A percentile compares a stretch with the other conserved stretches of the same genome.
These are phyloP conservation scores for Antennarius maculatus DNA, from an alignment of 2,797 vertebrate species.

Conservation along the genomic window DNA sequence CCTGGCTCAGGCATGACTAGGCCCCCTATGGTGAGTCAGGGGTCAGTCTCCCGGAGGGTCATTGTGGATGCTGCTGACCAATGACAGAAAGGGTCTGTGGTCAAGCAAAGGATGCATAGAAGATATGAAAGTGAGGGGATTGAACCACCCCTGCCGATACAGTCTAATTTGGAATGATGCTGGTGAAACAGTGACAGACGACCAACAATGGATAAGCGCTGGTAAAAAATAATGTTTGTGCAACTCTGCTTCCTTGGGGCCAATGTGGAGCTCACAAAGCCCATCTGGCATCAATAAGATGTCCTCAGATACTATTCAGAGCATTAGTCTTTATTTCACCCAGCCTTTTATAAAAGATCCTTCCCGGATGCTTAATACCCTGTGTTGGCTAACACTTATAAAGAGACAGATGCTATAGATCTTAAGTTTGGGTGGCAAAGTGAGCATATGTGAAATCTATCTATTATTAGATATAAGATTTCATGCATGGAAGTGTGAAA, in stretches of 20 bases:
- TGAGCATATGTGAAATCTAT: slow-evolving; percentile 27
- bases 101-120: slow-evolving; percentile 55
- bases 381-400: slow-evolving; percentile 46
- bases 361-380: slow-evolving; percentile 41
- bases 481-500: slow-evolving; percentile 6
- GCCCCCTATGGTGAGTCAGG: slow-evolving; percentile 67
- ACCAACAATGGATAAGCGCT: slow-evolving; percentile 67
- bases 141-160: slow-evolving; percentile 67
- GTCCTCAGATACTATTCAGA: slow-evolving; percentile 70
- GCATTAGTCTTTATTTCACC: slow-evolving; percentile 70
- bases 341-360: slow-evolving; percentile 44
- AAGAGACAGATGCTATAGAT: slow-evolving; percentile 71
- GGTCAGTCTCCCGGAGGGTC: slow-evolving; percentile 70
- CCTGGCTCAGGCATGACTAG: slow-evolving; percentile 56
- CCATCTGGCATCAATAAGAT: slow-evolving; percentile 81
- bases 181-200: slow-evolving; percentile 57
- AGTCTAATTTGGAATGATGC: slow-evolving; percentile 79
- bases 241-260: slow-evolving; percentile 78
- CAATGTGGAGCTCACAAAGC: slow-evolving; percentile 70
- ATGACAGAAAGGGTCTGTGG: slow-evolving; percentile 72
- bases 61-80: slow-evolving; percentile 73
- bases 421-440: slow-evolving; percentile 43
- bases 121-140: slow-evolving; percentile 63
- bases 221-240: slow-evolving; percentile 84
- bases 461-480: slow-evolving; percentile 24